Percentiles rank a stretch among this genome's conserved stretches.
phyloP scores from a whole-genome alignment of 2,113 vertebrate species.

The Cnemophilus loriae region DNA sequence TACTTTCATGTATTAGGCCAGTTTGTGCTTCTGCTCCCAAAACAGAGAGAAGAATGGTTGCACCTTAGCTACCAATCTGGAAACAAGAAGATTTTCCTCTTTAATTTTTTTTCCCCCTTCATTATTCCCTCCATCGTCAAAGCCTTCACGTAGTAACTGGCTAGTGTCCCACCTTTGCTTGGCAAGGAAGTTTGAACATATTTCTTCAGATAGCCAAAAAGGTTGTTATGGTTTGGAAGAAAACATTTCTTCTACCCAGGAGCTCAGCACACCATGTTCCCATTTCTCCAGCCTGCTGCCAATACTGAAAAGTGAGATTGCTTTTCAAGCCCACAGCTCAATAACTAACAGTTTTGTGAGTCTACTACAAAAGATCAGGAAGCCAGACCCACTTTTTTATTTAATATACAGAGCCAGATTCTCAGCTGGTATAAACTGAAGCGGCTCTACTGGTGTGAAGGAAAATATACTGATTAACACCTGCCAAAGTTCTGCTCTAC shows the following conservation, averaged over 20 bases:
- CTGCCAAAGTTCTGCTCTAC: constrained; percentile 50
- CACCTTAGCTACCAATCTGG: background rate
- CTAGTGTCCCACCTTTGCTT: constrained; percentile 19
- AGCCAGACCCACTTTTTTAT: constrained; percentile 18
- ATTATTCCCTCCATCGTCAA: constrained; percentile 46
- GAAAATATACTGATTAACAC: constrained; percentile 54
- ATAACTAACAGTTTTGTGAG: background rate
- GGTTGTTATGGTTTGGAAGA: constrained; percentile 48
- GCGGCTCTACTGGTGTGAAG: background rate
- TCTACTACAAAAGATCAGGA: constrained; percentile 49
- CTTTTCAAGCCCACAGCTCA: constrained; percentile 42
- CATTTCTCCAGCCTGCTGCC: constrained; percentile 36
- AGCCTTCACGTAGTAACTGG: constrained; percentile 52
- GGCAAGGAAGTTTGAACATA: constrained; percentile 49
- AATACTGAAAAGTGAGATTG: constrained; percentile 25
- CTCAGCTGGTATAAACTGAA: constrained; percentile 43
- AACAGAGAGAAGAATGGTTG: background rate
- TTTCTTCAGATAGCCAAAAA: constrained; percentile 47
- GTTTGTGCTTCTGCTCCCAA: background rate
- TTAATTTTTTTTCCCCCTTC: background rate
- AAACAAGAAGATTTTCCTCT: constrained; percentile 15
- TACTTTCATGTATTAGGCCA: background rate
- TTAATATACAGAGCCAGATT: constrained; percentile 20
- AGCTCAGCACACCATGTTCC: constrained; percentile 57
- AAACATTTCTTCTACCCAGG: constrained; percentile 53